Percentiles rank a stretch among this genome's conserved stretches.
These are phyloP conservation scores for Sardinella longiceps DNA, from an alignment of 2,797 vertebrate species.

Conservation along the genomic window DNA sequence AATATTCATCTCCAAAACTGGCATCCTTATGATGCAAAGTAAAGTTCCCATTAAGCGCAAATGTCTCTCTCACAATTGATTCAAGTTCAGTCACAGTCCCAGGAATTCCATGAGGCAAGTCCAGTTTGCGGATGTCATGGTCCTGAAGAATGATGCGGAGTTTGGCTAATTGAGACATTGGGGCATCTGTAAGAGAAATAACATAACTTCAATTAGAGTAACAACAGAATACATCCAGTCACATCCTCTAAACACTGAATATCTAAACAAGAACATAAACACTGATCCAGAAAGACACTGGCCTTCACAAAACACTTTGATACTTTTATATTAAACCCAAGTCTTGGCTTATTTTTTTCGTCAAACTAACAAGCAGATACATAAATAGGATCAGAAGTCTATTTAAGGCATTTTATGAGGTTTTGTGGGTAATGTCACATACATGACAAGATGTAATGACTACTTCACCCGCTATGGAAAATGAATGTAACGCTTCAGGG, in stretches of 20 bases:
- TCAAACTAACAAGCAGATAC: too few relatives aligned
- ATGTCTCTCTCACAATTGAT: constrained; percentile 29
- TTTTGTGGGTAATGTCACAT: neutral
- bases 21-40: constrained; percentile 37
- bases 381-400: neutral
- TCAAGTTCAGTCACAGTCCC: constrained; percentile 30
- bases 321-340: too few relatives aligned
- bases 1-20: constrained; percentile 38
- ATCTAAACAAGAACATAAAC: neutral
- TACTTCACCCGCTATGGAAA: constrained; percentile 5
- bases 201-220: neutral
- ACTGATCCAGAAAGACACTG: too few relatives aligned
- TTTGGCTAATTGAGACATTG: constrained; percentile 38
- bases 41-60: constrained; percentile 37
- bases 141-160: constrained; percentile 31
- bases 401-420: neutral
- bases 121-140: constrained; percentile 37
- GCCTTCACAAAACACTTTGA: too few relatives aligned
- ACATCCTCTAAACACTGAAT: too few relatives aligned
- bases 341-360: too few relatives aligned
- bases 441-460: constrained; percentile 20
- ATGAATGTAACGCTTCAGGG: constrained; percentile 33
- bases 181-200: constrained; percentile 3
- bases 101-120: constrained; percentile 32
- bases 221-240: too few relatives aligned